Conservation (phyloP, 2,113 vertebrate species). For the Spea multiplicata region DNA sequence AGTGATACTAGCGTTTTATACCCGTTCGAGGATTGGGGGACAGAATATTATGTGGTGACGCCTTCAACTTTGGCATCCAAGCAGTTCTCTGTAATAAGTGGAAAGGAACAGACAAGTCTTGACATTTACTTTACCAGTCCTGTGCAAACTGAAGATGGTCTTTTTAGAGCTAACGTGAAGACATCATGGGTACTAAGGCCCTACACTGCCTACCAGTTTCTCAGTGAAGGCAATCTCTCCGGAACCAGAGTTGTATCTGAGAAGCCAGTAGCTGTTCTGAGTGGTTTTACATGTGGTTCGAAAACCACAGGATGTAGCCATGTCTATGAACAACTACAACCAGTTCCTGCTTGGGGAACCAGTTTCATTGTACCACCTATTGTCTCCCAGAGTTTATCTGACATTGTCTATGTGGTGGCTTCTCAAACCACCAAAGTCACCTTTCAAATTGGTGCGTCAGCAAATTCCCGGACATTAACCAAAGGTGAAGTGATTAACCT, state of each 20-base stretch:
- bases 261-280: constrained; percentile 8
- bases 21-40: constrained; percentile 58
- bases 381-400: background rate
- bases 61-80: constrained; percentile 49
- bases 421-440: background rate
- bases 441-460: background rate
- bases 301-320: background rate
- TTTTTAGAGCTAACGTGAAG: background rate
- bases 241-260: constrained; percentile 9
- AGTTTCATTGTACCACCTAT: background rate
- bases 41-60: constrained; percentile 65
- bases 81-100: constrained; percentile 66
- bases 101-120: constrained; percentile 55
- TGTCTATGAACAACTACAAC: constrained; percentile 8
- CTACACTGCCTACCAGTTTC: background rate
- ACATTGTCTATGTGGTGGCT: background rate
- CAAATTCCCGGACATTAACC: background rate
- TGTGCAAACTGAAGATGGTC: background rate
- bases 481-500: background rate
- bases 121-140: constrained; percentile 46
- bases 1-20: constrained; percentile 29
- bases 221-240: background rate
- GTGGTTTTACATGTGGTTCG: background rate
- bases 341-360: constrained; percentile 5
- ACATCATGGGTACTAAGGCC: background rate